These are phyloP conservation scores for Monochamus alternatus DNA, from an alignment of 2,888 invertebrate genomes.

Conservation along the genomic window DNA sequence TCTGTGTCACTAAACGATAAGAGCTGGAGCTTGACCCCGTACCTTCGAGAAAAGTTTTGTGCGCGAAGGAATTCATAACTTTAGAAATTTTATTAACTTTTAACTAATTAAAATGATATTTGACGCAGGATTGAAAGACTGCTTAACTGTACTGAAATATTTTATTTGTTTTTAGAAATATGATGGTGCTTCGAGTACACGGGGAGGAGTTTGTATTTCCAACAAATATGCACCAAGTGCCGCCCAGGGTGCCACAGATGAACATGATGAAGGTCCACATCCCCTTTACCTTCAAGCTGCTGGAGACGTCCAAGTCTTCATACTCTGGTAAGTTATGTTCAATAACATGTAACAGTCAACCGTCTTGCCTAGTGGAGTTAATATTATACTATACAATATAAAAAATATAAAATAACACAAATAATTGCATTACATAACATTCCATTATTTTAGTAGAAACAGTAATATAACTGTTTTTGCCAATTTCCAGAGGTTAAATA, in stretches of 20 bases:
- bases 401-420: too few species aligned
- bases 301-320: slow-evolving; percentile 81
- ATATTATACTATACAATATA: too few species aligned
- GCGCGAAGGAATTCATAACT: too few species aligned
- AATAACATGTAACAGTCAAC: too few species aligned
- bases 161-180: slow-evolving; percentile 75
- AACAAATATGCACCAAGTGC: slow-evolving; percentile 70
- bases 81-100: too few species aligned
- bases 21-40: background rate
- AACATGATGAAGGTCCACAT: slow-evolving; percentile 90
- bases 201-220: slow-evolving; percentile 78
- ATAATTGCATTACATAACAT: too few species aligned
- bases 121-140: too few species aligned
- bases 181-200: slow-evolving; percentile 84
- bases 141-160: background rate
- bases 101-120: too few species aligned
- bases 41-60: background rate
- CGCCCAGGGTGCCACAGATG: slow-evolving; percentile 81
- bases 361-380: too few species aligned
- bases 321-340: slow-evolving; percentile 78
- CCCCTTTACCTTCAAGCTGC: slow-evolving; percentile 85
- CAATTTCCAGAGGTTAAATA: too few species aligned
- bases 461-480: too few species aligned
- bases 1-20: background rate
- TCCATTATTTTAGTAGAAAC: too few species aligned